Evolutionary conservation across 2,113 vertebrate species (phyloP).

Genomic region (Dendrocopos noguchii): DNA sequence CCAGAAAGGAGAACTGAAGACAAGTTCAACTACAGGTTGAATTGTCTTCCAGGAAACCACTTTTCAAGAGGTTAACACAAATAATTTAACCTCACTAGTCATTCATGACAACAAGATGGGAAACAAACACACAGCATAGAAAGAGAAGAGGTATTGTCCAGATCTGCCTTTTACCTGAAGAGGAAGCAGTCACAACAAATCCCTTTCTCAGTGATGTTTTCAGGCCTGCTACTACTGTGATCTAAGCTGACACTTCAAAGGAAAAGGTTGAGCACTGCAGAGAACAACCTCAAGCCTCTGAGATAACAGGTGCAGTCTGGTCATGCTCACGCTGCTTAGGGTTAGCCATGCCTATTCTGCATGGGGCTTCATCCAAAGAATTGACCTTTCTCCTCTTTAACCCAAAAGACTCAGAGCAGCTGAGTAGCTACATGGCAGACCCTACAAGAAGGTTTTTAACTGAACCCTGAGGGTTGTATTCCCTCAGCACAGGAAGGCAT

Average conservation of each 20-base stretch:
- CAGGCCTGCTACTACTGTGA: not conserved
- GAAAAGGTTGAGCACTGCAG: not conserved
- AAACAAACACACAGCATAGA: not conserved
- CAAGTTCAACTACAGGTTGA: not conserved
- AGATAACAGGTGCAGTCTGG: not conserved
- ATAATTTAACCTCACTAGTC: not conserved
- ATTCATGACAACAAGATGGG: not conserved
- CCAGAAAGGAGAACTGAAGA: not conserved
- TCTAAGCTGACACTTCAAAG: not conserved
- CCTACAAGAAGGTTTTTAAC: not conserved
- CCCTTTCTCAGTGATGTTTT: not conserved
- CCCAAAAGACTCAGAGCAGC: not conserved
- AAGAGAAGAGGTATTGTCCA: not conserved
- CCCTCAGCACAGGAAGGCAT: not conserved
- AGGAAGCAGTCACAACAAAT: not conserved
- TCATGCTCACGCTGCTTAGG: not conserved
- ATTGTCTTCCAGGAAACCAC: not conserved
- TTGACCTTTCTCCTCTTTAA: not conserved
- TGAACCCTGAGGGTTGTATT: not conserved
- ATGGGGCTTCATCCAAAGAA: not conserved
- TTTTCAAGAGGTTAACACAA: not conserved
- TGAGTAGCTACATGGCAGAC: not conserved
- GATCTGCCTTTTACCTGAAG: not conserved
- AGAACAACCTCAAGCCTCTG: not conserved
- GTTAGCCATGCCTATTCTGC: not conserved